phyloP scores from a whole-genome alignment of 2,113 vertebrate genomes.

The Gnathonemus echidnorhynchus region DNA sequence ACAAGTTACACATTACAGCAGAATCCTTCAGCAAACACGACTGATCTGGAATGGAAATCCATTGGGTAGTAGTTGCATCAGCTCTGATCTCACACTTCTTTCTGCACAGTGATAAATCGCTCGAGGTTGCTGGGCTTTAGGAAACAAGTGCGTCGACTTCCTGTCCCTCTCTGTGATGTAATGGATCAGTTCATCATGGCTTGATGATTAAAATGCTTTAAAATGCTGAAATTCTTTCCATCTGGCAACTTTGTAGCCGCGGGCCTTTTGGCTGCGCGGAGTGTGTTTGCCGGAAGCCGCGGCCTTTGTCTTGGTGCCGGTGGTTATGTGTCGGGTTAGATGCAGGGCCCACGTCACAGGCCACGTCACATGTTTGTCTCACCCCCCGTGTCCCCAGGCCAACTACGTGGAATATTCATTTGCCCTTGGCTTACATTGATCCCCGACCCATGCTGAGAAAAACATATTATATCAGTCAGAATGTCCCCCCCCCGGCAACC shows the following conservation, averaged over 20 bases:
- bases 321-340: background rate
- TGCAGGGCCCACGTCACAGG: background rate
- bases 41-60: background rate
- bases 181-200: slow-evolving; percentile 51
- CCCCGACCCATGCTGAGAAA: slow-evolving; percentile 14
- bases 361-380: background rate
- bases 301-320: slow-evolving; percentile 8
- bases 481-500: background rate
- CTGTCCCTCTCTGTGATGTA: slow-evolving; percentile 51
- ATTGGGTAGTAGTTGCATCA: slow-evolving; percentile 1
- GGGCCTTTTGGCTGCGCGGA: background rate
- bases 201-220: slow-evolving; percentile 55
- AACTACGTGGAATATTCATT: slow-evolving; percentile 24
- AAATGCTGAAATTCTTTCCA: slow-evolving; percentile 44
- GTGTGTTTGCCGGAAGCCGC: background rate
- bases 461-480: slow-evolving; percentile 14
- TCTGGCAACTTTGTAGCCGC: slow-evolving; percentile 41
- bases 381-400: slow-evolving; percentile 21
- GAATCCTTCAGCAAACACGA: background rate
- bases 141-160: slow-evolving; percentile 48
- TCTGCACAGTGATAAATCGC: slow-evolving; percentile 25
- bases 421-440: slow-evolving; percentile 26
- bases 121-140: slow-evolving; percentile 27
- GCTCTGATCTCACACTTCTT: slow-evolving; percentile 17
- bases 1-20: background rate